These are phyloP conservation scores for Tillus elongatus DNA, from an alignment of 2,888 invertebrate species.

Conservation along the genomic window DNA sequence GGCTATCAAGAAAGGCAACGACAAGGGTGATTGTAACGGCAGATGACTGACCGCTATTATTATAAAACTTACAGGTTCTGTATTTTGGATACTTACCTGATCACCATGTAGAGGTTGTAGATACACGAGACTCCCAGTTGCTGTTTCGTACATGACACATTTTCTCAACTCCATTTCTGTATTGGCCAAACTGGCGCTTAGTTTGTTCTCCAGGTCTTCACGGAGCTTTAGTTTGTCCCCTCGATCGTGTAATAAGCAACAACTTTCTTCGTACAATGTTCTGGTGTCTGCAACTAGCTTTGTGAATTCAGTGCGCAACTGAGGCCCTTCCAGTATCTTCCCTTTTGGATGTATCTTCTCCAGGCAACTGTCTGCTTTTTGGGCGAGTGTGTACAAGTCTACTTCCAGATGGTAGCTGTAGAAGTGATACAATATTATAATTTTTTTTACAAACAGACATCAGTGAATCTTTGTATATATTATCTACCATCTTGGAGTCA, in stretches of 20 bases:
- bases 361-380: conserved; percentile 57
- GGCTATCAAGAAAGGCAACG: too few species aligned
- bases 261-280: conserved; percentile 66
- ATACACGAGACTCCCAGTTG: conserved; percentile 49
- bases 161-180: conserved; percentile 66
- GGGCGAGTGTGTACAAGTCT: conserved; percentile 67
- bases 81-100: conserved; percentile 39
- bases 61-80: too few species aligned
- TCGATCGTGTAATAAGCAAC: conserved; percentile 58
- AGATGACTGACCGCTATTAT: too few species aligned
- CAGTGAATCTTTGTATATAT: too few species aligned
- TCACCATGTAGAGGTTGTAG: conserved; percentile 47
- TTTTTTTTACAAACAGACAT: too few species aligned
- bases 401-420: conserved; percentile 62
- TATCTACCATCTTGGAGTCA: too few species aligned
- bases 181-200: conserved; percentile 56
- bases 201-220: conserved; percentile 59
- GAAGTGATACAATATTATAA: too few species aligned
- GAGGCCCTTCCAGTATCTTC: conserved; percentile 65
- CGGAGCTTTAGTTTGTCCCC: conserved; percentile 54
- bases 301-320: conserved; percentile 63
- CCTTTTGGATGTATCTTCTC: conserved; percentile 75
- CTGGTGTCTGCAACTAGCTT: conserved; percentile 59
- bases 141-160: conserved; percentile 52
- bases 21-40: too few species aligned